These are phyloP conservation scores for Papilio gigon DNA, from an alignment of 2,888 invertebrate species.

Conservation along the genomic window DNA sequence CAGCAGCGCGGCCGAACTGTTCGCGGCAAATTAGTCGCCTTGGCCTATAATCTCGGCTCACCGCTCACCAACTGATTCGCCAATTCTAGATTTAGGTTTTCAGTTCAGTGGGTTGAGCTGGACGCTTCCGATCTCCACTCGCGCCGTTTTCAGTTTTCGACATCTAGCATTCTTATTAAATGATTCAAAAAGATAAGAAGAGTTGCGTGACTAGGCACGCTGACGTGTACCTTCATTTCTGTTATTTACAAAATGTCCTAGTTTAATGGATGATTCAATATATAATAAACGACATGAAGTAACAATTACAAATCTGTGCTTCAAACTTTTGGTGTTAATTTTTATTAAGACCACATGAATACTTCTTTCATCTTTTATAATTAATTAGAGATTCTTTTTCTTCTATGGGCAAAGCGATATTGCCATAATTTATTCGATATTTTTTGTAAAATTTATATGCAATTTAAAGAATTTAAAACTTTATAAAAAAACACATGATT, in stretches of 20 bases:
- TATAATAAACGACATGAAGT: not conserved
- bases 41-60: constrained; percentile 74
- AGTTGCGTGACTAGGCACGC: not conserved
- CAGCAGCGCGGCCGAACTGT: constrained; percentile 46
- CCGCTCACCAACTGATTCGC: constrained; percentile 70
- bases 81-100: constrained; percentile 82
- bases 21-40: constrained; percentile 68
- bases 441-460: no score
- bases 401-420: no score
- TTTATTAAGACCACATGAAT: no score
- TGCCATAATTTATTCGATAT: no score
- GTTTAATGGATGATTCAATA: not conserved
- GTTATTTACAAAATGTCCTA: not conserved
- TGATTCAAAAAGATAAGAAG: constrained; percentile 2
- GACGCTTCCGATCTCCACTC: constrained; percentile 63
- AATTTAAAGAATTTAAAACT: no score
- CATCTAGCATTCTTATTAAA: constrained; percentile 35
- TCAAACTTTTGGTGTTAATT: no score
- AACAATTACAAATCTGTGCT: not conserved
- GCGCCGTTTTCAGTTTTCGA: constrained; percentile 47
- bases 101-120: constrained; percentile 76
- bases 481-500: no score
- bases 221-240: not conserved
- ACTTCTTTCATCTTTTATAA: not conserved
- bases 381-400: no score